A percentile compares a stretch with the other conserved stretches of the same genome.
Conservation (phyloP, 2,113 vertebrate genomes). For the Passerina amoena region DNA sequence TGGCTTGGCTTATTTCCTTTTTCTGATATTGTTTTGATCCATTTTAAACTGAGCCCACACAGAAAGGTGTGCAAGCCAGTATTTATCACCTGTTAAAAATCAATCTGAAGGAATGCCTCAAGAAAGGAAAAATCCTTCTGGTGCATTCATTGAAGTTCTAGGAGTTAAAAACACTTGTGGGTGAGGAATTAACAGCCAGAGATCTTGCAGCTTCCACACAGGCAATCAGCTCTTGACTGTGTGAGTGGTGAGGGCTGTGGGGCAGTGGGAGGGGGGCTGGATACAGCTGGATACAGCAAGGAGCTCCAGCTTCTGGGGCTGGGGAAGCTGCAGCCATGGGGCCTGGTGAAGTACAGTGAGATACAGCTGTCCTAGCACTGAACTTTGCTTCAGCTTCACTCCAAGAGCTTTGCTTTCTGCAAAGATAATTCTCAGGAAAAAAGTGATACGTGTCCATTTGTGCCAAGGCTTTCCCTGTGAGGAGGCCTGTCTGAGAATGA, state of each 20-base stretch:
- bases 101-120: not conserved
- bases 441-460: not conserved
- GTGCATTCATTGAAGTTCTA: not conserved
- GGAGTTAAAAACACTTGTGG: not conserved
- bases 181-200: not conserved
- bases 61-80: not conserved
- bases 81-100: not conserved
- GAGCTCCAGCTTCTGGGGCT: not conserved
- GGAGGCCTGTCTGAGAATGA: not conserved
- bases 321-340: not conserved
- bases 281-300: accelerated
- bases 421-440: not conserved
- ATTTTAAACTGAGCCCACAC: not conserved
- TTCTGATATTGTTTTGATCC: not conserved
- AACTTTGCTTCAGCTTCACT: not conserved
- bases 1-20: not conserved
- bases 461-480: not conserved
- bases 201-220: not conserved
- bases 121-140: not conserved
- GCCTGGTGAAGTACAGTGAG: not conserved
- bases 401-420: not conserved
- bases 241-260: not conserved
- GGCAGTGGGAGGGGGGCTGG: not conserved
- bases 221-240: not conserved
- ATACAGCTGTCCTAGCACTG: not conserved